phyloP scores from a whole-genome alignment of 2,797 vertebrate species.

The Pterois miles region DNA sequence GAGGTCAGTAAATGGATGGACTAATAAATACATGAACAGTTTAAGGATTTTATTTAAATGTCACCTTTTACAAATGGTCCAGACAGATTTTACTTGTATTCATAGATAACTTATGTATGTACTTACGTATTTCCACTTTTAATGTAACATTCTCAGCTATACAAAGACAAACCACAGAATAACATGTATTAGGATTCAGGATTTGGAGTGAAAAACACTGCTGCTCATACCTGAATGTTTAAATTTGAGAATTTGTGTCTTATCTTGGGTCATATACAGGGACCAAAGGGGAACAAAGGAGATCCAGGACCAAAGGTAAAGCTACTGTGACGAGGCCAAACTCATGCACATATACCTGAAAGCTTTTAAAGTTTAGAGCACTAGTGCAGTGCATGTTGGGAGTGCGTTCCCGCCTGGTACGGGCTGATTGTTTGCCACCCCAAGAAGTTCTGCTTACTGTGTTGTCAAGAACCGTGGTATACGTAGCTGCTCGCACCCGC shows the following conservation, averaged over 20 bases:
- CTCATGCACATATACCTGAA: too few species aligned
- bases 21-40: not conserved
- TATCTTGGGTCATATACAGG: conserved; percentile 78
- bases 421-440: too few species aligned
- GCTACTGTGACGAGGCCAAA: not conserved
- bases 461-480: too few species aligned
- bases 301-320: conserved; percentile 89
- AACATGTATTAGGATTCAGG: too few species aligned
- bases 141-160: not conserved
- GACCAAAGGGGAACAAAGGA: conserved; percentile 88
- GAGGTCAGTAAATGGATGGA: conserved; percentile 72
- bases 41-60: not conserved
- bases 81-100: not conserved
- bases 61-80: not conserved
- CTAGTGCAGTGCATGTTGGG: too few species aligned
- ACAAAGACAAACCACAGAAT: not conserved
- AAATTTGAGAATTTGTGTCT: not conserved
- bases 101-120: not conserved
- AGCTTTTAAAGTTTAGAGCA: too few species aligned
- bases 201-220: not conserved
- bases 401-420: too few species aligned
- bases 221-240: not conserved
- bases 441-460: too few species aligned
- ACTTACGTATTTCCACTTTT: not conserved
- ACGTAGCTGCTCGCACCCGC: too few species aligned